These are phyloP conservation scores for Rhipidura dahli DNA, from an alignment of 2,113 vertebrate species.

Conservation along the genomic window DNA sequence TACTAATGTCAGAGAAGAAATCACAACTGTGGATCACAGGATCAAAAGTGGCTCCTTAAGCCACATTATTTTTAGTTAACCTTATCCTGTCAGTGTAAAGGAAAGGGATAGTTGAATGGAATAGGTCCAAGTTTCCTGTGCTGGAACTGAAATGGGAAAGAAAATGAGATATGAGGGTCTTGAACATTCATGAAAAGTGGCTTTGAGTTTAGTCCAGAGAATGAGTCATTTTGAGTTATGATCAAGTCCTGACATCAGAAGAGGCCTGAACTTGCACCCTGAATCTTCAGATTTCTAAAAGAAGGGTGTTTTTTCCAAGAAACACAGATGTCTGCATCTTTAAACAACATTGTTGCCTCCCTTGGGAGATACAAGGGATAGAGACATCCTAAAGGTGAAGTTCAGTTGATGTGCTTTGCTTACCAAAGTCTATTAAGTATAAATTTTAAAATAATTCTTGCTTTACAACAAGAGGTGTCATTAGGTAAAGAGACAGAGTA, in stretches of 20 bases:
- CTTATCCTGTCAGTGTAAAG: not conserved
- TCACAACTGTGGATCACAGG: accelerated
- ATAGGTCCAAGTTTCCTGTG: not conserved
- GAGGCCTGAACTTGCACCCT: not conserved
- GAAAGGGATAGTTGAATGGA: not conserved
- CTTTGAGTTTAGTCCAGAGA: constrained; percentile 5
- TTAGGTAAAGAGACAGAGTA: not conserved
- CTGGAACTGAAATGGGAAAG: not conserved
- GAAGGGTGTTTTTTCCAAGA: not conserved
- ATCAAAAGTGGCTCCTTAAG: not conserved
- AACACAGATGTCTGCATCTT: not conserved
- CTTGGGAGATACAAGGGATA: not conserved
- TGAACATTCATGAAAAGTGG: constrained; percentile 20
- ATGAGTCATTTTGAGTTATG: not conserved
- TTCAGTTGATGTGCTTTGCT: not conserved
- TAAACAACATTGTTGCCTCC: not conserved
- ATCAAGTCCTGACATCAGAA: not conserved
- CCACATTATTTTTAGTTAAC: not conserved
- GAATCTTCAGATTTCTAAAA: not conserved
- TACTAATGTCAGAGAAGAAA: not conserved
- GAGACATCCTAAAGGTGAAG: not conserved
- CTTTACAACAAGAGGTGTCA: not conserved
- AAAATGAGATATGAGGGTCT: not conserved
- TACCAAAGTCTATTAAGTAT: not conserved
- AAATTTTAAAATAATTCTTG: not conserved